Conservation (phyloP, 2,888 invertebrate species). For the Pseudococcus jackbeardsleyi region DNA sequence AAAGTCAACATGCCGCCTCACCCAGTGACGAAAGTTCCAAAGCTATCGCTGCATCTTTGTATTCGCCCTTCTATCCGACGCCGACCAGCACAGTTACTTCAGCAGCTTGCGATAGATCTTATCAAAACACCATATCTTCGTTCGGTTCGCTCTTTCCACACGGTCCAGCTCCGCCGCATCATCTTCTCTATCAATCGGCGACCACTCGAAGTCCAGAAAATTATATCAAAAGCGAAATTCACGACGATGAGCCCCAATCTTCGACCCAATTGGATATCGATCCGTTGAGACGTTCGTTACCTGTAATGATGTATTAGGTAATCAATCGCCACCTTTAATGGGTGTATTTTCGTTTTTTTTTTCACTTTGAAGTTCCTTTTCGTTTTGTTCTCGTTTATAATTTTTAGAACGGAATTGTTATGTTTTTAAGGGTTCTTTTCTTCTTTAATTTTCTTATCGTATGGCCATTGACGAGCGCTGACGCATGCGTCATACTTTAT, state of each 20-base stretch:
- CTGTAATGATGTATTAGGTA: slow-evolving; percentile 77
- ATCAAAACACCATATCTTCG: slow-evolving; percentile 40
- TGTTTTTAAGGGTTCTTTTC: neutral
- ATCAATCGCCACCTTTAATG: neutral
- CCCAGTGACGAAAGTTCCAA: slow-evolving; percentile 69
- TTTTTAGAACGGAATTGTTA: slow-evolving; percentile 1
- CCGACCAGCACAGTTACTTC: slow-evolving; percentile 69
- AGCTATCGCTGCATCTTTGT: slow-evolving; percentile 77
- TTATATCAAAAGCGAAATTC: slow-evolving; percentile 45
- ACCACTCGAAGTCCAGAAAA: slow-evolving; percentile 44
- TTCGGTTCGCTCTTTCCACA: slow-evolving; percentile 60
- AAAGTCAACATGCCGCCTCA: slow-evolving; percentile 70
- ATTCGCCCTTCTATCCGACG: slow-evolving; percentile 76
- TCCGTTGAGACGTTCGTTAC: slow-evolving; percentile 78
- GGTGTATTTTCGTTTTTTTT: neutral
- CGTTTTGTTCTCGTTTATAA: neutral
- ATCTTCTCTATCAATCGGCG: neutral
- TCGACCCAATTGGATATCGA: slow-evolving; percentile 68
- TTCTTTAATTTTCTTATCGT: neutral
- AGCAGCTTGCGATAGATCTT: slow-evolving; percentile 68
- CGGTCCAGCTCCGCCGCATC: slow-evolving; percentile 30
- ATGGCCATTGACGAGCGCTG: neutral
- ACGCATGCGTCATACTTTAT: neutral
- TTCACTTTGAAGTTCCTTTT: slow-evolving; percentile 3
- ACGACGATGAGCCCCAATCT: slow-evolving; percentile 65